Percentiles rank a stretch among this genome's conserved stretches.
phyloP scores from a whole-genome alignment of 2,888 invertebrate genomes.

The Hartigia nigra region DNA sequence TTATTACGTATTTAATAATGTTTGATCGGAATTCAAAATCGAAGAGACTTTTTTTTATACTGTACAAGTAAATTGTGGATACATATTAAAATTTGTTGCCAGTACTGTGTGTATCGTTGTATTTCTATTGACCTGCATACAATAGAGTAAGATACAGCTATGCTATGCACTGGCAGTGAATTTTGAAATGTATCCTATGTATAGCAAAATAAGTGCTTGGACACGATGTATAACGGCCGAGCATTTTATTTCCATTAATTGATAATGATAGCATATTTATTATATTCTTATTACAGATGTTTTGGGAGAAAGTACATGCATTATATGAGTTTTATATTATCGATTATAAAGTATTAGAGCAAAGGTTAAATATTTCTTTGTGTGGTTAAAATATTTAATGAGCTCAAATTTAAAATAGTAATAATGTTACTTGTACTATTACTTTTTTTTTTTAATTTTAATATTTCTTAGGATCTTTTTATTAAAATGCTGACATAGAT shows the following conservation, averaged over 20 bases:
- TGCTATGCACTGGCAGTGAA: no score
- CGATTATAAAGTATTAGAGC: not conserved
- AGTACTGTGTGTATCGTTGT: no score
- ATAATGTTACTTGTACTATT: not conserved
- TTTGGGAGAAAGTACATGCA: no score
- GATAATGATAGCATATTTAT: no score
- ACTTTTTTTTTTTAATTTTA: not conserved
- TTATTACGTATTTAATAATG: not conserved
- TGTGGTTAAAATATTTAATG: not conserved
- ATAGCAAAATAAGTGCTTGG: not conserved
- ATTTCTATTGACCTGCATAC: no score
- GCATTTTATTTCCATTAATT: not conserved
- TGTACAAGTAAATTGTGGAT: no score
- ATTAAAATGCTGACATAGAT: not conserved
- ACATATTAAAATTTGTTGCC: no score
- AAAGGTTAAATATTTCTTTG: not conserved
- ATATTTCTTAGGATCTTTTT: constrained; percentile 23
- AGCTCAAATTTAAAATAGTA: not conserved
- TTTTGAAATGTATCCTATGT: no score
- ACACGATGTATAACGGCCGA: not conserved
- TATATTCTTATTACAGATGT: no score
- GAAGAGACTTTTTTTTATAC: no score
- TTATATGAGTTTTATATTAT: not conserved
- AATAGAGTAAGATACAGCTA: no score
- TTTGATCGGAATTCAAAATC: not conserved